Percentiles rank a stretch among this genome's conserved stretches.
These are phyloP conservation scores for Stictocephala bisonia DNA, from an alignment of 2,888 invertebrate genomes.

Conservation along the genomic window DNA sequence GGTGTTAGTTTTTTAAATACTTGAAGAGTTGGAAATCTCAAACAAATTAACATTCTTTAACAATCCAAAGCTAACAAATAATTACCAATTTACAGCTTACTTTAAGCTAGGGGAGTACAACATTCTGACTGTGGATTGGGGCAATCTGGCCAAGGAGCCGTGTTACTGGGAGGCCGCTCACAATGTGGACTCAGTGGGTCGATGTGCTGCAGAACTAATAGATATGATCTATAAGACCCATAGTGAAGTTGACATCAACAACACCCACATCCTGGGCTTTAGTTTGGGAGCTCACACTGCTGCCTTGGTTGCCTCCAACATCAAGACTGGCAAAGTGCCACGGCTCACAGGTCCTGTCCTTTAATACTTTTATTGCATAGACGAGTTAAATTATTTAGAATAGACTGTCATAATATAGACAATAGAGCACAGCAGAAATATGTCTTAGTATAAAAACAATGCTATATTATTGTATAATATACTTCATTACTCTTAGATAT, in stretches of 20 bases:
- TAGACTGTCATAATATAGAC: too few relatives aligned
- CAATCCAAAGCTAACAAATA: too few relatives aligned
- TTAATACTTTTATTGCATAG: too few relatives aligned
- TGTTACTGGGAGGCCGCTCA: slow-evolving; percentile 71
- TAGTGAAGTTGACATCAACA: slow-evolving; percentile 64
- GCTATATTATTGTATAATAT: neutral
- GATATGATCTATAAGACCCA: slow-evolving; percentile 66
- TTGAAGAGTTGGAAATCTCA: too few relatives aligned
- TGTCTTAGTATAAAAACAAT: too few relatives aligned
- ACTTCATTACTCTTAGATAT: too few relatives aligned
- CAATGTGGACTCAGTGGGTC: slow-evolving; percentile 71
- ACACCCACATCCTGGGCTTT: slow-evolving; percentile 73
- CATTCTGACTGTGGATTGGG: slow-evolving; percentile 73
- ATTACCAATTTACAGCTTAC: slow-evolving; percentile 68
- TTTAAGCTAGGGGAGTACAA: slow-evolving; percentile 70
- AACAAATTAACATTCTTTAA: too few relatives aligned
- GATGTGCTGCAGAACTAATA: slow-evolving; percentile 71
- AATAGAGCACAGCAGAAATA: too few relatives aligned
- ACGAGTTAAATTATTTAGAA: too few relatives aligned
- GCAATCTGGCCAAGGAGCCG: slow-evolving; percentile 69
- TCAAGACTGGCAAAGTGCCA: slow-evolving; percentile 62
- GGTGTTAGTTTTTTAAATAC: too few relatives aligned
- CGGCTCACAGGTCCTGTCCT: slow-evolving; percentile 73
- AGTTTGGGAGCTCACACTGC: slow-evolving; percentile 74
- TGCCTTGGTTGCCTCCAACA: slow-evolving; percentile 66